phyloP scores from a whole-genome alignment of 2,113 vertebrate species.

The Zapornia atra region DNA sequence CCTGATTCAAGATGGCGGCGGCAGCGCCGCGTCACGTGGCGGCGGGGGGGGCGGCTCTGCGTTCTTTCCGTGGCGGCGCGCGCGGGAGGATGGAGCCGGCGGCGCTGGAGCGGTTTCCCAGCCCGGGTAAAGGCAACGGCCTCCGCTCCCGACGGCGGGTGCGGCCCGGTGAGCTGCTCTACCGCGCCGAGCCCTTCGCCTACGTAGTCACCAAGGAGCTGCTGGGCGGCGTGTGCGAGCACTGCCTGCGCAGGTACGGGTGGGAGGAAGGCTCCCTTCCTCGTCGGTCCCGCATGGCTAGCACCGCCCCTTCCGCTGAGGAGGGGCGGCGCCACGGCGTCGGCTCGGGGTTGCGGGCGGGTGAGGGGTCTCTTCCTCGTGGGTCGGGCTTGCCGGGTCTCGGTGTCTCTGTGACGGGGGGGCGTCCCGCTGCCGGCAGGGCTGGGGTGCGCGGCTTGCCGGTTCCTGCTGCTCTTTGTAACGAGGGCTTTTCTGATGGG shows the following conservation, averaged over 20 bases:
- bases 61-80: not conserved
- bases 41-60: not conserved
- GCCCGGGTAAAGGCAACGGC: constrained; percentile 82
- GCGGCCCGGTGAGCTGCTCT: constrained; percentile 77
- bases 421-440: no score
- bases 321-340: not conserved
- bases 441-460: fast-evolving
- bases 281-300: not conserved
- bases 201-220: constrained; percentile 76
- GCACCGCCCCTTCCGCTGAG: constrained; percentile 1
- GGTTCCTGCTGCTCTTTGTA: no score
- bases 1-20: constrained; percentile 7
- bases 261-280: fast-evolving
- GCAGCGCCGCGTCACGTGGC: not conserved
- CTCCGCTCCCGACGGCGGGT: constrained; percentile 70
- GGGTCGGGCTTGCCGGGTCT: not conserved
- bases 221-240: constrained; percentile 79
- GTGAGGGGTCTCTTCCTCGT: fast-evolving
- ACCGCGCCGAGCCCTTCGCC: constrained; percentile 79
- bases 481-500: fast-evolving
- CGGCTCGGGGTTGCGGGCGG: fast-evolving
- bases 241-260: constrained; percentile 85
- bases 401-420: no score
- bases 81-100: constrained; percentile 63
- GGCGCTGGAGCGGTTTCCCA: constrained; percentile 80